Conservation (phyloP, 2,113 vertebrate species). For the Cyprinodon tularosa region DNA sequence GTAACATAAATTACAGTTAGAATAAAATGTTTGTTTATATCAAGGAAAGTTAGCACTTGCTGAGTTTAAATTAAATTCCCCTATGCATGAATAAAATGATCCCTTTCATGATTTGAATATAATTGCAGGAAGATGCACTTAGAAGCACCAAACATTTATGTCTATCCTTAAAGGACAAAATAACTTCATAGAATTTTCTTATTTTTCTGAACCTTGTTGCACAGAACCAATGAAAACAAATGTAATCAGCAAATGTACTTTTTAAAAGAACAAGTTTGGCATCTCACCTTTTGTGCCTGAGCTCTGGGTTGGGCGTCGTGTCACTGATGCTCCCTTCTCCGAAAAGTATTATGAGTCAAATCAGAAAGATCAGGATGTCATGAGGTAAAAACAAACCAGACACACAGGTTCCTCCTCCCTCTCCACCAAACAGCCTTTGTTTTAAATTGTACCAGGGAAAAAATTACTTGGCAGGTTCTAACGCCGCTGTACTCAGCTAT, state of each 20-base stretch:
- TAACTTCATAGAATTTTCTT: too few species aligned
- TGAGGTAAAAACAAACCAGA: not conserved
- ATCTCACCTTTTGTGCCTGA: not conserved
- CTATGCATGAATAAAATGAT: not conserved
- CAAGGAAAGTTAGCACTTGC: not conserved
- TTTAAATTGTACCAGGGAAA: not conserved
- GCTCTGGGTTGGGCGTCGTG: not conserved
- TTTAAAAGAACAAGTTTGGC: not conserved
- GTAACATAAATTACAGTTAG: not conserved
- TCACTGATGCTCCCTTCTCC: not conserved
- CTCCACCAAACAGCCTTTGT: not conserved
- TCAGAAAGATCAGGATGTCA: not conserved
- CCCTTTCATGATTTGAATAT: not conserved
- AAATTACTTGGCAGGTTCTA: not conserved
- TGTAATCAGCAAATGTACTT: too few species aligned
- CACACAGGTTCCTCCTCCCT: not conserved
- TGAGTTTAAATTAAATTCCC: not conserved
- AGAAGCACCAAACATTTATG: too few species aligned
- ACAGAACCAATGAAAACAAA: too few species aligned
- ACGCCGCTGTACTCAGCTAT: not conserved
- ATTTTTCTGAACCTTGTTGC: too few species aligned
- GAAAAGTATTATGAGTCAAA: not conserved
- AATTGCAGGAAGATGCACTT: not conserved
- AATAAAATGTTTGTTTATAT: not conserved
- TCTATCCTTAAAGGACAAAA: too few species aligned